phyloP scores from a whole-genome alignment of 2,888 invertebrate genomes.

The Melinaea marsaeus region DNA sequence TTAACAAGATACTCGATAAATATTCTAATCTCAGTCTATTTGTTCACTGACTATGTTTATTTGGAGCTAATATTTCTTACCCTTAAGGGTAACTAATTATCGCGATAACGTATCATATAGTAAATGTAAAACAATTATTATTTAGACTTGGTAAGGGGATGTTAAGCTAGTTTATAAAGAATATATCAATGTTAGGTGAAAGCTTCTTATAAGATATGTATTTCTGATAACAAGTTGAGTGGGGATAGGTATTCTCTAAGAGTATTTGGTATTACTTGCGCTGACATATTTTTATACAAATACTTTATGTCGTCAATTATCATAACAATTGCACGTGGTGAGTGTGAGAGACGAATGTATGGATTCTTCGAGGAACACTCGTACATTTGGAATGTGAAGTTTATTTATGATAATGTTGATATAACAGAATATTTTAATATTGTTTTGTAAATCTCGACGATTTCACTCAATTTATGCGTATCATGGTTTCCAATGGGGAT shows the following conservation, averaged over 20 bases:
- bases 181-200: no score
- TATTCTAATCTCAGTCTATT: constrained; percentile 49
- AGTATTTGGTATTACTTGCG: neutral
- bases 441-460: constrained; percentile 28
- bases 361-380: constrained; percentile 31
- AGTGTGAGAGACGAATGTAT: constrained; percentile 15
- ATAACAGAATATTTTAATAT: constrained; percentile 38
- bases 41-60: constrained; percentile 40
- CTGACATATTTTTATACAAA: constrained; percentile 7
- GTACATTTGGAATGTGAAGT: constrained; percentile 37
- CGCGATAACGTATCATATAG: neutral
- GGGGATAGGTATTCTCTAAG: neutral
- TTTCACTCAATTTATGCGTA: constrained; percentile 26
- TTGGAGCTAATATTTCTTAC: neutral
- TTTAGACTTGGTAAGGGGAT: no score
- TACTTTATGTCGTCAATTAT: constrained; percentile 5
- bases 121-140: neutral
- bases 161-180: no score
- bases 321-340: constrained; percentile 5
- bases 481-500: constrained; percentile 11
- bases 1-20: constrained; percentile 65
- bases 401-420: constrained; percentile 40
- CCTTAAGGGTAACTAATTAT: neutral
- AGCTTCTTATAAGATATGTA: neutral
- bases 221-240: neutral